Evolutionary conservation across 2,888 invertebrate species (phyloP).

Genomic region (Adelognathus sp.): DNA sequence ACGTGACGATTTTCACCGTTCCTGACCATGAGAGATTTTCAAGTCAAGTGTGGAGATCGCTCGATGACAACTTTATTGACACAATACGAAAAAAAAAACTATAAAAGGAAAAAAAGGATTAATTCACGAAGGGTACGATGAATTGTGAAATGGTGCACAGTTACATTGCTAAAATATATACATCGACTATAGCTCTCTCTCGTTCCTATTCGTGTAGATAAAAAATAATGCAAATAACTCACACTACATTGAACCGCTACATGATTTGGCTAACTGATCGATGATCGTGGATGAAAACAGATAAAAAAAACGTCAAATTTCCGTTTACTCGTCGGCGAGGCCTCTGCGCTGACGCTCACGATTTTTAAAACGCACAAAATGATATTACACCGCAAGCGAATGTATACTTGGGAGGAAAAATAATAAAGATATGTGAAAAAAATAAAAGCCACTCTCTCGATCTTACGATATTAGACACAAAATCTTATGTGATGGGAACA

Average conservation of each 20-base stretch:
- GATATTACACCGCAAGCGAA: constrained; percentile 59
- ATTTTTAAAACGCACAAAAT: constrained; percentile 52
- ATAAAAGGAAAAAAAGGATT: background rate
- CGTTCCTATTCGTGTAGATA: no score
- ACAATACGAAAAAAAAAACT: background rate
- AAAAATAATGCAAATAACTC: constrained; percentile 4
- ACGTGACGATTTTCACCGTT: constrained; percentile 4
- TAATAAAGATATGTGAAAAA: background rate
- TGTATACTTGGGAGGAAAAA: background rate
- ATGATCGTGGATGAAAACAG: no score
- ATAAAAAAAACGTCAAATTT: no score
- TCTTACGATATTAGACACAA: constrained; percentile 24
- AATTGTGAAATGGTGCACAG: constrained; percentile 2
- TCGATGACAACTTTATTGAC: constrained; percentile 1
- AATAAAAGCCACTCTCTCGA: constrained; percentile 45
- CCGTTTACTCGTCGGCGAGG: no score
- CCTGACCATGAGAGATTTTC: constrained; percentile 12
- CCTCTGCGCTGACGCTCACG: constrained; percentile 28
- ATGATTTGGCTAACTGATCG: background rate
- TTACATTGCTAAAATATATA: constrained; percentile 6
- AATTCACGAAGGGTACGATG: background rate
- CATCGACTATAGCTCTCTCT: constrained; percentile 5
- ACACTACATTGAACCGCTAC: constrained; percentile 11
- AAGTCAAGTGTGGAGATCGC: constrained; percentile 1
- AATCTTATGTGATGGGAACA: background rate